Base-by-base conservation (phyloP, 2,797 vertebrate species). In the Schizopygopsis pylzovi region DNA sequence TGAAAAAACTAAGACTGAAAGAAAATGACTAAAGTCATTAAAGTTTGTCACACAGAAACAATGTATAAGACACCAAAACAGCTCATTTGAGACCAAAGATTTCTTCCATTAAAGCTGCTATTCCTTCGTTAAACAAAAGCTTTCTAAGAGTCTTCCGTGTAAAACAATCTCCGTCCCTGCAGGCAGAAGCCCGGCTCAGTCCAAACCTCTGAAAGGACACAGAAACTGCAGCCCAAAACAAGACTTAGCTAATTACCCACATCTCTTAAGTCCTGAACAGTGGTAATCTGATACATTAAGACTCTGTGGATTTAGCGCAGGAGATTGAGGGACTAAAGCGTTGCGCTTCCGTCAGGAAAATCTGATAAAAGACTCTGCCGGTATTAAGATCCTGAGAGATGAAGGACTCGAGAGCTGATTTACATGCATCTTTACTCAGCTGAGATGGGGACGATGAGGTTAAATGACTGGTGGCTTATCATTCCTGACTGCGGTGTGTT, bases 281-380 rank as follows among this genome's bases (percentile, higher is more conserved):
- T 67, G 90, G 88, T 89, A 89, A 92, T 90, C 89, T 88, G 91
- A 94, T 92, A 89, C 89, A 81, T 73, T 80, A 90, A 43, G 82
- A 87, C 82, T 90, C 89, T 28, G 87, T 91, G 92, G 90, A 88
- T 93, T 92, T 90, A 90, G 85, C 43, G 88, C 88, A 84, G 59
- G 79, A 89, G 88, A 89, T 79, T 76, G 45, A 4, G 86, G 89
- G 91, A 91, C 88, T 91, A 89, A 82, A 90, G 88, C 83, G 1
- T 6, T 8, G 6, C 0, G 52, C 59, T 63, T 63, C 59, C 59
- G 87, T 89, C 85, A 81, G 70, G 90, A 91, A 89, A 8, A 94
- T 93, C 94, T 94, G 94, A 95, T 95, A 93, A 94, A 91, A 87
- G 90, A 91, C 91, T 87, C 88, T 86, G 18, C 81, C 47, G 68